Conservation (phyloP, 2,113 vertebrate species). For the Ammospiza nelsoni region DNA sequence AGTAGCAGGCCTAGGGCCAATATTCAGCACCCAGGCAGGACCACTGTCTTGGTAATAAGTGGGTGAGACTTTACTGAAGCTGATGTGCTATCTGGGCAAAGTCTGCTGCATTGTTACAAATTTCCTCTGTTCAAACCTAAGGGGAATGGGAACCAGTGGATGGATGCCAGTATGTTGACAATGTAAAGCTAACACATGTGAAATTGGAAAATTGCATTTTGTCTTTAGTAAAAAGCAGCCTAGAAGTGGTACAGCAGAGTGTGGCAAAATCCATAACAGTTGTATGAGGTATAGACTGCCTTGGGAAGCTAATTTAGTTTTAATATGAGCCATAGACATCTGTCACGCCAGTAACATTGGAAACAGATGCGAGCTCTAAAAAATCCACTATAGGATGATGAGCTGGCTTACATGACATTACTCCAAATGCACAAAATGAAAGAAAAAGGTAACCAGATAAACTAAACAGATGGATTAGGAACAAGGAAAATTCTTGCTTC, state of each 20-base stretch:
- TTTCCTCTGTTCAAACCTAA: not conserved
- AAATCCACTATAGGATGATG: not conserved
- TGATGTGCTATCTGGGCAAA: not conserved
- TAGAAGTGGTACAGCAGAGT: not conserved
- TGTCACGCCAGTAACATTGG: conserved; percentile 26
- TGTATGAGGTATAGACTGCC: not conserved
- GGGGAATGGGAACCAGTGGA: not conserved
- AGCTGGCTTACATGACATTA: conserved; percentile 5
- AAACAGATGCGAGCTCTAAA: not conserved
- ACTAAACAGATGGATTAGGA: not conserved
- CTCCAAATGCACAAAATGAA: not conserved
- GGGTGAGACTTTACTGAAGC: not conserved
- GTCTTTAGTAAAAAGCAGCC: not conserved
- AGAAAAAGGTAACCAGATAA: conserved; percentile 12
- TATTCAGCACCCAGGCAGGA: not conserved
- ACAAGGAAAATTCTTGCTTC: not conserved
- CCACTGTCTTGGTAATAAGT: accelerated
- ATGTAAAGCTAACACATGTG: not conserved
- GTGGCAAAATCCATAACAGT: not conserved
- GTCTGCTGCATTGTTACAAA: not conserved
- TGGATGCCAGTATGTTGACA: not conserved
- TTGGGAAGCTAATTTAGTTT: conserved; percentile 51
- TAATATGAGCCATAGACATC: conserved; percentile 43
- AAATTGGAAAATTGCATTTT: not conserved
- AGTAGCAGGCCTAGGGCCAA: not conserved